Percentiles rank a stretch among this genome's conserved stretches.
Evolutionary conservation across 2,797 vertebrate genomes (phyloP).

Genomic region (Xiphophorus birchmanni): DNA sequence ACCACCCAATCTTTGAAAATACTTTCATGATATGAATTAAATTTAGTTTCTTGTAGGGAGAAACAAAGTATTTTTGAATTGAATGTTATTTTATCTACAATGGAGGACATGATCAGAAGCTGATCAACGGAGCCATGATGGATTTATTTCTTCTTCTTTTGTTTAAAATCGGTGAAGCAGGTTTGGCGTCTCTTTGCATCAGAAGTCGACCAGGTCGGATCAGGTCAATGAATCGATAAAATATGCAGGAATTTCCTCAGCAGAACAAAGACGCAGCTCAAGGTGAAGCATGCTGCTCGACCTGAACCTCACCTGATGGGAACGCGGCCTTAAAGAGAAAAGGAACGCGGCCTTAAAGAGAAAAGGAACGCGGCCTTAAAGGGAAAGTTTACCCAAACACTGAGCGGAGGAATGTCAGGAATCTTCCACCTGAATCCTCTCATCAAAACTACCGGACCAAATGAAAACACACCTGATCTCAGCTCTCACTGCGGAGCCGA

Average conservation of each 20-base stretch:
- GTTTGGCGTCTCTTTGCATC: neutral
- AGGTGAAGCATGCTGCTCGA: neutral
- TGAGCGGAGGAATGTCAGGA: neutral
- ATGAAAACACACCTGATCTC: neutral
- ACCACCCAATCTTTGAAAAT: neutral
- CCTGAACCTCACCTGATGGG: neutral
- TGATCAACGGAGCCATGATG: neutral
- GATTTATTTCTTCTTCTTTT: neutral
- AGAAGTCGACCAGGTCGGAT: neutral
- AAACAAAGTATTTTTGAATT: neutral
- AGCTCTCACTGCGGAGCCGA: neutral
- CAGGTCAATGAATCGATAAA: neutral
- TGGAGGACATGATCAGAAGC: neutral
- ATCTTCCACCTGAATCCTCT: neutral
- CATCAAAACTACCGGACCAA: neutral
- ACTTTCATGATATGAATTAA: neutral
- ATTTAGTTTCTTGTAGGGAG: neutral
- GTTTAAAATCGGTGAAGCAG: neutral
- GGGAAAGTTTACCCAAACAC: neutral
- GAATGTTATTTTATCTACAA: neutral
- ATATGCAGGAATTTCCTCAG: neutral
- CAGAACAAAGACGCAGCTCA: neutral
- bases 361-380: neutral
- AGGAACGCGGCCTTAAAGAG: neutral
- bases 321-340: neutral